A percentile compares a stretch with the other conserved stretches of the same genome.
Conservation (phyloP, 2,797 vertebrate species). For the Falco cherrug region DNA sequence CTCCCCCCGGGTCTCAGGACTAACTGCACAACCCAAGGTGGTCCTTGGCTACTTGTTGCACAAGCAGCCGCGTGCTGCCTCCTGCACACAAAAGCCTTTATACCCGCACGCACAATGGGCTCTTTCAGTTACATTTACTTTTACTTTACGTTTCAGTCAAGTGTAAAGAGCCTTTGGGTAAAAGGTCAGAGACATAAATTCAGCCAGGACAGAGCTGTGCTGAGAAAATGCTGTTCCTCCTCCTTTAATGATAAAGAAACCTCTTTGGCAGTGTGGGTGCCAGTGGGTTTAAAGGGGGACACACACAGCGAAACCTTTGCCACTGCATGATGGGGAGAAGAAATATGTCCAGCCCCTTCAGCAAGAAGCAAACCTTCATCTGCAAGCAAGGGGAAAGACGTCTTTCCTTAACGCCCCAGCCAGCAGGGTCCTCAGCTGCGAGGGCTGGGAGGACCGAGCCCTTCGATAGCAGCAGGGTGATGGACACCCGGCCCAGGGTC, state of each 20-base stretch:
- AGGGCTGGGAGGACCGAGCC: background rate
- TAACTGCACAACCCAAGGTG: background rate
- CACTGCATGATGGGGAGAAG: background rate
- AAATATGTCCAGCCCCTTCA: background rate
- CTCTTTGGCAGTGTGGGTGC: background rate
- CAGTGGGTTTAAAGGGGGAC: background rate
- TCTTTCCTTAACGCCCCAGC: background rate
- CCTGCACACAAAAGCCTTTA: conserved; percentile 46
- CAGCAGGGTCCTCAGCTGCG: background rate
- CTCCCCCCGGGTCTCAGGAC: background rate
- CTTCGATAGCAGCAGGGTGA: background rate
- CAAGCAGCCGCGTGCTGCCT: background rate
- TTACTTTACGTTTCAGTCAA: conserved; percentile 37
- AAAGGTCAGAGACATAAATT: conserved; percentile 39
- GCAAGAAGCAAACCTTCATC: background rate
- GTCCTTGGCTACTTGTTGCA: background rate
- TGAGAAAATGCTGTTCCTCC: background rate
- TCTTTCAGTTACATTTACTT: conserved; percentile 43
- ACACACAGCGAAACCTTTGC: background rate
- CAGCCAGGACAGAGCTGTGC: background rate
- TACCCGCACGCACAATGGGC: background rate
- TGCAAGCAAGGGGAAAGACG: background rate
- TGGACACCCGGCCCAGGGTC: background rate
- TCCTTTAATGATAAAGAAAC: background rate
- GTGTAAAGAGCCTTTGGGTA: conserved; percentile 47